Evolutionary conservation across 2,113 vertebrate genomes (phyloP).

Genomic region (Gallinago paraguaiae): DNA sequence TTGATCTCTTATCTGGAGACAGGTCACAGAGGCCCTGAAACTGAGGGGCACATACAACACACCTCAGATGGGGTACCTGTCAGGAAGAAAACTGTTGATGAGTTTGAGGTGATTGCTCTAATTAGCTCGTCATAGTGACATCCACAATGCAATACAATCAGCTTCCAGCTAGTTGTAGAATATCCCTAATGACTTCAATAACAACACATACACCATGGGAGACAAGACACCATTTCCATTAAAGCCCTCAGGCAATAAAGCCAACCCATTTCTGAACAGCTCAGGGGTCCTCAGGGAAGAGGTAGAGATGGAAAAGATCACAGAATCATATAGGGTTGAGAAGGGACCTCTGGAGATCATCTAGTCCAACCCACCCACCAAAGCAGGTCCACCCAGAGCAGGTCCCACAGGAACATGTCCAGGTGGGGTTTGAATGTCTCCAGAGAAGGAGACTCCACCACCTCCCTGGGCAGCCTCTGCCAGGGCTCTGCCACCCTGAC

Average conservation of each 20-base stretch:
- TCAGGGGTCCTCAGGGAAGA: background rate
- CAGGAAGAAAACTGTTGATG: background rate
- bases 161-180: background rate
- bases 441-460: too few relatives aligned
- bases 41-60: accelerated
- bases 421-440: too few relatives aligned
- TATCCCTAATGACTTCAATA: background rate
- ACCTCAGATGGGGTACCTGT: accelerated
- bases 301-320: background rate
- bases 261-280: background rate
- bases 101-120: background rate
- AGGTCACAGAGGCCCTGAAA: background rate
- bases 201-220: background rate
- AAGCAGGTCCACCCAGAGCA: too few relatives aligned
- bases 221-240: background rate
- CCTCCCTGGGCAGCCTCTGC: too few relatives aligned
- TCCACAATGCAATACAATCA: background rate
- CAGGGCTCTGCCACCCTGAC: too few relatives aligned
- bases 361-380: too few relatives aligned
- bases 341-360: too few relatives aligned
- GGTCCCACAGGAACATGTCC: too few relatives aligned
- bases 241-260: background rate
- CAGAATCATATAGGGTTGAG: too few relatives aligned
- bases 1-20: background rate
- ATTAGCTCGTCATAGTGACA: background rate